Conservation (phyloP, 2,113 vertebrate species). For the Tragelaphus imberbis region DNA sequence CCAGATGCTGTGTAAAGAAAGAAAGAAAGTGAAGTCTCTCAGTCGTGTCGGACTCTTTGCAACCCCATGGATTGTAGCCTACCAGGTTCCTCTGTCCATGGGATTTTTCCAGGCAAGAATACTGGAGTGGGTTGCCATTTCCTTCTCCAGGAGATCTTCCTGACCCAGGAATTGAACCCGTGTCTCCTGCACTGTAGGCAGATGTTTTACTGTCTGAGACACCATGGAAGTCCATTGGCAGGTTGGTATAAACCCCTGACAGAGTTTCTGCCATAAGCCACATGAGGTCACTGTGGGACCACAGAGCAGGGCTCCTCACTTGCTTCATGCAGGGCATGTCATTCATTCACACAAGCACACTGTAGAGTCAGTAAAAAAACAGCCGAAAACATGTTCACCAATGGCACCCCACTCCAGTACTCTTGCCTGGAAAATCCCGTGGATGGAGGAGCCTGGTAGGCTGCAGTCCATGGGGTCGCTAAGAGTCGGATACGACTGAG, state of each 20-base stretch:
- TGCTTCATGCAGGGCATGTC: neutral
- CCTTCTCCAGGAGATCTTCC: neutral
- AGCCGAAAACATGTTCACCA: neutral
- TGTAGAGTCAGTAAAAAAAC: neutral
- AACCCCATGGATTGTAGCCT: neutral
- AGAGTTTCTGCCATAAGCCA: neutral
- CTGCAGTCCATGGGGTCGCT: too few relatives aligned
- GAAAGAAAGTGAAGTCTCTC: neutral
- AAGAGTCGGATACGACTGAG: too few relatives aligned
- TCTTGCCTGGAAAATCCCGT: too few relatives aligned
- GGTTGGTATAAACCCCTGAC: neutral
- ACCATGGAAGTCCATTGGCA: neutral
- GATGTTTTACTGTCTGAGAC: neutral
- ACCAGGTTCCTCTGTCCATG: neutral
- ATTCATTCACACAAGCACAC: neutral
- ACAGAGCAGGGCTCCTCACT: neutral
- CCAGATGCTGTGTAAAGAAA: neutral
- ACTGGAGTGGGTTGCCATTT: neutral
- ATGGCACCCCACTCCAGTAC: too few relatives aligned
- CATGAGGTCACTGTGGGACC: neutral
- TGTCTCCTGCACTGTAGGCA: fast-evolving
- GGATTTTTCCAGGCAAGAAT: neutral
- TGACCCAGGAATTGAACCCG: neutral
- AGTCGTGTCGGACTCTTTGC: neutral
- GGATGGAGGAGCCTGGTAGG: too few relatives aligned